Evolutionary conservation across 2,888 invertebrate genomes (phyloP).

Genomic region (Mythimna impura): DNA sequence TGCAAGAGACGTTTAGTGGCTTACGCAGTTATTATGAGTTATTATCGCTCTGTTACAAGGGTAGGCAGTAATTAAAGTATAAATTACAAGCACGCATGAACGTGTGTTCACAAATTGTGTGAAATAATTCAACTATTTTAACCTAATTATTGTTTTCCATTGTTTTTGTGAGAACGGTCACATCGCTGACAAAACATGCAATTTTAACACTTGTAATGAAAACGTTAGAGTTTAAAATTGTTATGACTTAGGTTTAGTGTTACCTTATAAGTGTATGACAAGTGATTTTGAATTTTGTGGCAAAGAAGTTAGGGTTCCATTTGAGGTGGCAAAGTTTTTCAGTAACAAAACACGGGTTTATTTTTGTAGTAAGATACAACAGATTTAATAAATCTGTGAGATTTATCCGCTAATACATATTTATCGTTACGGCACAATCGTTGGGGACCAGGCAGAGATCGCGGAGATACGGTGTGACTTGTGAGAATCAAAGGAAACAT

Average conservation of each 20-base stretch:
- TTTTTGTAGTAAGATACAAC: conserved; percentile 30
- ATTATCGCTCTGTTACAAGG: conserved; percentile 34
- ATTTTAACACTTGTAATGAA: conserved; percentile 6
- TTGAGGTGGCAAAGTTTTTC: neutral
- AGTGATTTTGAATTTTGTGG: conserved; percentile 15
- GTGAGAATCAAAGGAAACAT: conserved; percentile 57
- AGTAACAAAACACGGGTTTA: conserved; percentile 40
- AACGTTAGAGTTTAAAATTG: neutral
- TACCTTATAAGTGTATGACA: neutral
- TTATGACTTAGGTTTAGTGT: neutral
- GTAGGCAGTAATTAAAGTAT: conserved; percentile 47
- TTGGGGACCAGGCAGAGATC: conserved; percentile 57
- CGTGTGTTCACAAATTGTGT: conserved; percentile 59
- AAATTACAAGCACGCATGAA: conserved; percentile 44
- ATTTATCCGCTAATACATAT: conserved; percentile 61
- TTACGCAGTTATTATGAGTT: conserved; percentile 1
- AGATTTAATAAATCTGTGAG: conserved; percentile 55
- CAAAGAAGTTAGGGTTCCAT: conserved; percentile 14
- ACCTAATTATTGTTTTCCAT: conserved; percentile 59
- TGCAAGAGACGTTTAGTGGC: neutral
- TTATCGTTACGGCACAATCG: conserved; percentile 59
- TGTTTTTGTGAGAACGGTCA: conserved; percentile 64
- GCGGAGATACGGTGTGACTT: conserved; percentile 37
- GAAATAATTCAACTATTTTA: conserved; percentile 60
- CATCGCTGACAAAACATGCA: conserved; percentile 18